Conservation (phyloP, 1,140 invertebrate genomes). For the Atopsyche davidsoni region DNA sequence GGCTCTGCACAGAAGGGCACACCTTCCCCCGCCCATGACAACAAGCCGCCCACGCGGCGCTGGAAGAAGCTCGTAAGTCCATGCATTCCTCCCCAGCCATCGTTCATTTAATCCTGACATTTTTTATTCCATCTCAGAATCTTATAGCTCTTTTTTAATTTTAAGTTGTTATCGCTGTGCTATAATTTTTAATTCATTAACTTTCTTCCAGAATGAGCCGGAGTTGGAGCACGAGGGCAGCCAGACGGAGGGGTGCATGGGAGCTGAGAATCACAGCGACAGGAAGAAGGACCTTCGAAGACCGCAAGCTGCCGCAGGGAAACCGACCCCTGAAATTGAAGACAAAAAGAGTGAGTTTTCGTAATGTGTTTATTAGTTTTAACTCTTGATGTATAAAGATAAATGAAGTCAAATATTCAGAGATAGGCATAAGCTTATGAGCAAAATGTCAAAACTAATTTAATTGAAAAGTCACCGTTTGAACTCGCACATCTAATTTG, state of each 20-base stretch:
- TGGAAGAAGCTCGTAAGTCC: slow-evolving; percentile 28
- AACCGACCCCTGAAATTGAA: slow-evolving; percentile 12
- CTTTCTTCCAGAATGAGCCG: slow-evolving; percentile 36
- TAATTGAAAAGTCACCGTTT: too few species aligned
- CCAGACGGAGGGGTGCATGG: slow-evolving; percentile 36
- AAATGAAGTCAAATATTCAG: too few species aligned
- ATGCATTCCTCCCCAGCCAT: too few species aligned
- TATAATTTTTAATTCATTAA: too few species aligned
- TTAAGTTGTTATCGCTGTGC: too few species aligned
- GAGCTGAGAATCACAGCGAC: slow-evolving; percentile 36
- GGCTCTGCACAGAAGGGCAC: slow-evolving; percentile 25
- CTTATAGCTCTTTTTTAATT: neutral
- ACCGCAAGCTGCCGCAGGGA: slow-evolving; percentile 2
- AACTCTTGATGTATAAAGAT: too few species aligned
- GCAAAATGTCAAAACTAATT: too few species aligned
- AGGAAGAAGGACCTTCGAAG: slow-evolving; percentile 46
- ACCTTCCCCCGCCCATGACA: slow-evolving; percentile 11
- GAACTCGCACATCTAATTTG: too few species aligned
- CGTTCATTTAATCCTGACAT: too few species aligned
- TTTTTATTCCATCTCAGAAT: neutral
- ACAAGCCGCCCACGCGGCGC: slow-evolving; percentile 22
- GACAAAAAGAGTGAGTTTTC: slow-evolving; percentile 26
- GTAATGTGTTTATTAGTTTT: neutral
- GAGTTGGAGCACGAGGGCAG: slow-evolving; percentile 39
- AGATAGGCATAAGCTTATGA: too few species aligned